A percentile compares a stretch with the other conserved stretches of the same genome.
phyloP scores from a whole-genome alignment of 2,113 vertebrate species.

The Calyptomena viridis region DNA sequence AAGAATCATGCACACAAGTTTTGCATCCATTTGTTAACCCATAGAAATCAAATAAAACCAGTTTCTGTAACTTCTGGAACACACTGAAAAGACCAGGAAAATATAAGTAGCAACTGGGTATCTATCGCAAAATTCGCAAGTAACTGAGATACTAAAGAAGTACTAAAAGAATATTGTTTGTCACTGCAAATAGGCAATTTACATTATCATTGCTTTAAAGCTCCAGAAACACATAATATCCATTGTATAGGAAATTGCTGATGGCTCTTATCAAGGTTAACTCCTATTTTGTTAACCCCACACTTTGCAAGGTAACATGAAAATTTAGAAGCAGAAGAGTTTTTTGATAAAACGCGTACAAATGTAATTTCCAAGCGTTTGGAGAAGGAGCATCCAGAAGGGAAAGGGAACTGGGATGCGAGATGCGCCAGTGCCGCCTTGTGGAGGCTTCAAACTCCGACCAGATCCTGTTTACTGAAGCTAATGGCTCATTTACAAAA shows the following conservation, averaged over 20 bases:
- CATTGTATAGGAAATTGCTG: conserved; percentile 50
- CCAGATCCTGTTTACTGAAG: neutral
- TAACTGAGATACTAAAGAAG: neutral
- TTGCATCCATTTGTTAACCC: neutral
- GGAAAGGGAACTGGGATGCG: conserved; percentile 58
- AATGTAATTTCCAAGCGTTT: conserved; percentile 69
- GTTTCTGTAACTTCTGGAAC: neutral
- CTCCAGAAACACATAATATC: conserved; percentile 12
- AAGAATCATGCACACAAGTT: neutral
- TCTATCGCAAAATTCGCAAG: neutral
- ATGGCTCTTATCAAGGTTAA: conserved; percentile 67
- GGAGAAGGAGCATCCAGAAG: conserved; percentile 13
- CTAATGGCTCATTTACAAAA: conserved; percentile 1
- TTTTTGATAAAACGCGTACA: conserved; percentile 73
- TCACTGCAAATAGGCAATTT: conserved; percentile 54
- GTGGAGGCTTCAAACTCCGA: conserved; percentile 73
- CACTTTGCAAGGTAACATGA: conserved; percentile 66
- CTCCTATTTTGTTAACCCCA: conserved; percentile 69
- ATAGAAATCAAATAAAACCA: neutral
- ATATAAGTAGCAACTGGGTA: neutral
- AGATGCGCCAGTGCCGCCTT: conserved; percentile 97
- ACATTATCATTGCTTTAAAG: conserved; percentile 66
- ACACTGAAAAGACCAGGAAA: neutral
- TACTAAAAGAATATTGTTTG: conserved; percentile 55
- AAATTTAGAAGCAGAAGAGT: conserved; percentile 78